Conservation (phyloP, 2,888 invertebrate species). For the Syrista parreyssii region DNA sequence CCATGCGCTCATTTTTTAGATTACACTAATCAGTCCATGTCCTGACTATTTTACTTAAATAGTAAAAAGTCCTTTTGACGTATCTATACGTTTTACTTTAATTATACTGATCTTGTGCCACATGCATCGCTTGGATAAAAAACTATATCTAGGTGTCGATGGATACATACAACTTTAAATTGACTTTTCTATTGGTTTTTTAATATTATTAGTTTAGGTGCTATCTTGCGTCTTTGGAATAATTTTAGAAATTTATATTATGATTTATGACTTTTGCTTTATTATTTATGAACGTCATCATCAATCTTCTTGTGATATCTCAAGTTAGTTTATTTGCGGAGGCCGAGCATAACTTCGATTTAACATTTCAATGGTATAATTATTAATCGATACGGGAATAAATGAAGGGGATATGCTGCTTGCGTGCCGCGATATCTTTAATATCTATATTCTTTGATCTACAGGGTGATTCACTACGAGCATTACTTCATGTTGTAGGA, state of each 20-base stretch:
- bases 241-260: background rate
- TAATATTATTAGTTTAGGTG: background rate
- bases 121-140: too few species aligned
- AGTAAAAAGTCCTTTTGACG: background rate
- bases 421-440: constrained; percentile 14
- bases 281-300: background rate
- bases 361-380: constrained; percentile 9
- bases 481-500: background rate
- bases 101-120: too few species aligned
- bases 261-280: background rate
- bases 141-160: background rate
- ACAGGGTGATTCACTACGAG: background rate
- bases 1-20: background rate
- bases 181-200: background rate
- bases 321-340: background rate
- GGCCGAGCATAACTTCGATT: background rate
- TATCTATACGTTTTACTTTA: background rate
- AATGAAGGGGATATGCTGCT: constrained; percentile 12
- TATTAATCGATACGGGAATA: constrained; percentile 18
- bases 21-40: background rate
- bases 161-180: background rate
- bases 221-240: background rate
- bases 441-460: constrained; percentile 10
- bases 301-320: background rate
- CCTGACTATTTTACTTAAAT: background rate